Conservation (phyloP, 2,797 vertebrate genomes). For the Valencia hispanica region DNA sequence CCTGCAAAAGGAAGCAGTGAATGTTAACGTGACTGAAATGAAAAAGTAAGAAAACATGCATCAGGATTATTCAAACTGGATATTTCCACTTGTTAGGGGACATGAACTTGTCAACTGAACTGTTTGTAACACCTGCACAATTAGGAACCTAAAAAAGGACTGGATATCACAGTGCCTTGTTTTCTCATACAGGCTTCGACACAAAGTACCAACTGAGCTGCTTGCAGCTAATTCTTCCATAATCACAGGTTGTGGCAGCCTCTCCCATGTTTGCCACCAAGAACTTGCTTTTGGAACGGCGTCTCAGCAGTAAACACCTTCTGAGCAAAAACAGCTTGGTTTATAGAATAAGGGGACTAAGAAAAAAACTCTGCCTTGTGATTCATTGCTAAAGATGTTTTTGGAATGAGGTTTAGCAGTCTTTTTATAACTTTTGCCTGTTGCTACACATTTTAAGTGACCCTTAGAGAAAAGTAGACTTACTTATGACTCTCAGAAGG, state of each 20-base stretch:
- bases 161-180: not conserved
- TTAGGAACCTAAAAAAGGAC: not conserved
- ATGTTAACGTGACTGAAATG: not conserved
- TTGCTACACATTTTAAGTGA: not conserved
- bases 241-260: not conserved
- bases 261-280: not conserved
- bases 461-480: not conserved
- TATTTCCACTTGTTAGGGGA: not conserved
- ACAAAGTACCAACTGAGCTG: not conserved
- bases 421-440: not conserved
- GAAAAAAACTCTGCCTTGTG: not conserved
- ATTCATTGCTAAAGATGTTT: not conserved
- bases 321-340: not conserved
- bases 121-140: not conserved
- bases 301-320: not conserved
- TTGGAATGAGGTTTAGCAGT: not conserved
- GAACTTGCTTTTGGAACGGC: not conserved
- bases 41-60: not conserved
- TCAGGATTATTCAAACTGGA: not conserved
- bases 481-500: not conserved
- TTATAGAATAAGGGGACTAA: not conserved
- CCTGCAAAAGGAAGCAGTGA: conserved; percentile 81
- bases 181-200: not conserved
- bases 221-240: not conserved
- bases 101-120: not conserved